Base-by-base conservation (phyloP, 2,797 vertebrate species). In the Sternotherus odoratus region DNA sequence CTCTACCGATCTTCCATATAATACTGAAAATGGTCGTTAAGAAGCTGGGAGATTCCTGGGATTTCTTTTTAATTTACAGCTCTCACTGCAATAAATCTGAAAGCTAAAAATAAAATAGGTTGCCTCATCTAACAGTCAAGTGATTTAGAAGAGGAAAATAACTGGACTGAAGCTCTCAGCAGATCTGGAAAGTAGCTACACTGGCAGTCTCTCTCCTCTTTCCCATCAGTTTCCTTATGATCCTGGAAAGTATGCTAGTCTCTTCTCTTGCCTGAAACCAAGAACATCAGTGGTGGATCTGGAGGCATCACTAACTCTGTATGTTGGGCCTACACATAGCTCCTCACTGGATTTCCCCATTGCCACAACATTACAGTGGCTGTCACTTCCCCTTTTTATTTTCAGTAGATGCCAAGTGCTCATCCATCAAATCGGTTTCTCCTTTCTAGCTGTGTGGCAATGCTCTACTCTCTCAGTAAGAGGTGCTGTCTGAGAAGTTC, bases 81-180 rank as follows among this genome's bases (percentile, higher is more conserved):
- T 79, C 60, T 16, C 30, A 46, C 13, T 92, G 39, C 26, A 48
- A 43, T 54, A 46, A 87, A 79, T 72, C 60, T 79, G 85, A 53
- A 63, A 51, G 51, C 69, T 57, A 54, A 66, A 92, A 96, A 94
- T 94, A 96, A 96, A 97, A 95, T 95, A 94, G 88, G 91, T 95
- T 90, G 84, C 87, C 95, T 94, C 89, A 92, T 91, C 91, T 89
- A 89, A 83, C 82, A 94, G 95, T 48, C 92, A 94, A 95, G 89
- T 96, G 89, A 95, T 97, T 96, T 92, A 94, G 85, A 94, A 95
- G 75, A 96, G 90, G 96, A 93, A 97, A 88, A 93, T 90, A 95
- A 97, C 83, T 87, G 86, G 79, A 81, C 87, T 39, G 77, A 96
- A 92, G 96, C 85, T 85, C 43, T 1, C 13, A 92, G 81, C 81